These are phyloP conservation scores for Drosophila obscura DNA, from an alignment of 1,140 invertebrate genomes.

Conservation along the genomic window DNA sequence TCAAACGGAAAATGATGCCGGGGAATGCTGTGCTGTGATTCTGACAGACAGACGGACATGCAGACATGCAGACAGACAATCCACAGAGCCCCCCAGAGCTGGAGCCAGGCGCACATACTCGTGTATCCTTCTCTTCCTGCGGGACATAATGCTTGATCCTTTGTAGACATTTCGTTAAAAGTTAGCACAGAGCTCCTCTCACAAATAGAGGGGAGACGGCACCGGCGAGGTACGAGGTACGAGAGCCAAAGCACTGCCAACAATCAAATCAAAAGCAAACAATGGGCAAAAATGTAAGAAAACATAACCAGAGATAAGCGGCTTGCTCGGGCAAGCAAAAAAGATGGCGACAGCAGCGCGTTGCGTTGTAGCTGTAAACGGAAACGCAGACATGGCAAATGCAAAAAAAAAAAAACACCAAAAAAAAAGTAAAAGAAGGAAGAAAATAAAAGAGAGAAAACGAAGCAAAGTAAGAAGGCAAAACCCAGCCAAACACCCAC, in stretches of 20 bases:
- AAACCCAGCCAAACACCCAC: neutral
- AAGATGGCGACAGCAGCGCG: constrained; percentile 68
- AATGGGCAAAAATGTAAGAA: constrained; percentile 82
- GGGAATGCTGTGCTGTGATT: constrained; percentile 64
- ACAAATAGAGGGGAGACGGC: too few species aligned
- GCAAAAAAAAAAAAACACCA: constrained; percentile 47
- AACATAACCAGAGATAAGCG: constrained; percentile 82
- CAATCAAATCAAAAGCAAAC: constrained; percentile 83
- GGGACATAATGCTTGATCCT: constrained; percentile 68
- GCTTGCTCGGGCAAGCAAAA: constrained; percentile 72
- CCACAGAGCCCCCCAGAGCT: constrained; percentile 3
- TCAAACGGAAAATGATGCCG: constrained; percentile 79
- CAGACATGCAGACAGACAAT: too few species aligned
- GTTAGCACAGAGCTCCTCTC: constrained; percentile 53
- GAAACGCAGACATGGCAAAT: constrained; percentile 72
- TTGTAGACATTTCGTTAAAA: constrained; percentile 83
- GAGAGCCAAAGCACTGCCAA: constrained; percentile 60
- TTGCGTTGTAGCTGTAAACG: constrained; percentile 51
- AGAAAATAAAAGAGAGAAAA: constrained; percentile 17
- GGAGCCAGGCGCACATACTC: constrained; percentile 1
- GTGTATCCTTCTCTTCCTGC: constrained; percentile 1
- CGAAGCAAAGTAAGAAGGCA: constrained; percentile 9
- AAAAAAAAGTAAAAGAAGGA: constrained; percentile 16
- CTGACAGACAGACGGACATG: constrained; percentile 43
- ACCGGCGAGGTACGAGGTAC: neutral